phyloP scores from a whole-genome alignment of 1,140 invertebrate genomes.

The Palaemon carinicauda region DNA sequence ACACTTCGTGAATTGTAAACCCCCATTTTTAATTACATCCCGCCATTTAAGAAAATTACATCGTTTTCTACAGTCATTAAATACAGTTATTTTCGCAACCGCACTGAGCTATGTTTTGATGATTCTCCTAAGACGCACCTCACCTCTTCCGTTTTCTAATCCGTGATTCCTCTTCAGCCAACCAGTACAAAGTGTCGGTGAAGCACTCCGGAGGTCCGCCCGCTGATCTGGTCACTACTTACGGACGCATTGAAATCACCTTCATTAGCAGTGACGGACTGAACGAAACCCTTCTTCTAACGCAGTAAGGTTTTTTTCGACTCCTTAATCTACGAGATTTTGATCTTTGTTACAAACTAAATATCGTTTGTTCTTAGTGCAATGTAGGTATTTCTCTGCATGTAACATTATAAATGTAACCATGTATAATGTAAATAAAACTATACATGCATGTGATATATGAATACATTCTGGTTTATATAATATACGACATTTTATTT shows the following conservation, averaged over 20 bases:
- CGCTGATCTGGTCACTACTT: constrained; percentile 73
- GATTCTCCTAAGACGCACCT: no score
- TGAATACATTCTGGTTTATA: no score
- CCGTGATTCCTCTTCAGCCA: constrained; percentile 69
- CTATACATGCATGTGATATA: not conserved
- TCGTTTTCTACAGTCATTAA: no score
- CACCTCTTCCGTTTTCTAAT: no score
- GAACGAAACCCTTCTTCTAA: constrained; percentile 89
- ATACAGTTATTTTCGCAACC: no score
- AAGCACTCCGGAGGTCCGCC: constrained; percentile 73
- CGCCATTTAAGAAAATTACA: no score
- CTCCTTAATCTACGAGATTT: not conserved
- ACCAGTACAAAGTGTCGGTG: constrained; percentile 86
- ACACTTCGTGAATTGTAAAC: no score
- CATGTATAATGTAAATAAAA: not conserved
- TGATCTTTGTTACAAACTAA: not conserved
- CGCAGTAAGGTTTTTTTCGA: constrained; percentile 71
- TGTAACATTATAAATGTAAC: not conserved
- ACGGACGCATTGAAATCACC: constrained; percentile 83
- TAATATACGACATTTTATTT: no score
- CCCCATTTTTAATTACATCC: no score
- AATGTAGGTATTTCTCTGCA: not conserved
- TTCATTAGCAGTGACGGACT: constrained; percentile 80
- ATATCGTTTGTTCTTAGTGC: no score
- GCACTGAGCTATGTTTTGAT: no score